Evolutionary conservation across 1,140 invertebrate genomes (phyloP), one percentile per base, ranked within the genome.

Genomic region (Drosophila jambulina): DNA sequence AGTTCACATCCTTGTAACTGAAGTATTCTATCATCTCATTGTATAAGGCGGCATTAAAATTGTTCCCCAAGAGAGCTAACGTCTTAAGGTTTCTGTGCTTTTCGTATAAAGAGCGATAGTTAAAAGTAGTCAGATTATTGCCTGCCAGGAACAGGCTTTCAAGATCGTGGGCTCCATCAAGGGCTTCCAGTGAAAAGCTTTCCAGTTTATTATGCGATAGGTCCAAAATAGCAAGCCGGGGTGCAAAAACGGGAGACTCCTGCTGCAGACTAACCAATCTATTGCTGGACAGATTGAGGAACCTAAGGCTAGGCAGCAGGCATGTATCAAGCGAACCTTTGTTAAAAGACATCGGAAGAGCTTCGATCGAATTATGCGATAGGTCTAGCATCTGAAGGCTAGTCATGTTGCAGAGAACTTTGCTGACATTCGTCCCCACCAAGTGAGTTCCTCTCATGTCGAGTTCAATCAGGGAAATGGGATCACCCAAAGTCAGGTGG

Each of bases 221-320:
- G 7, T 57, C 54, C 21, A 38, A 21, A 3, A n/a, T 1, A 7
- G 34, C 23, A 25, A 57, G 54, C 15, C 21, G 34, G 0, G 54
- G 12, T 15, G 34, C 54, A 42, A 57, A 43, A 6, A 42, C 8
- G 3, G 17, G 9, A 19, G 23, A 25, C 7, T 57, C 21, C 10
- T 13, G 7, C 1, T 23, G 54, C 4, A 57, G 12, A n/a, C 17
- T 57, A 25, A 17, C 17, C 54, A 57, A 57, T 25, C 12, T 21
- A n/a, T 57, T 57, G 34, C 17, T n/a, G 21, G 54, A 57, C 12
- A 57, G 17, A 43, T 57, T 57, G 10, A 57, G 54, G 7, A 42
- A 57, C 17, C 21, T 25, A 2, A 57, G 54, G 23, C 7, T 57
- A 6, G 54, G 34, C 54, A 43, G 54, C 12, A 25, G 17, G 7